Base-by-base conservation (phyloP, 1,140 invertebrate genomes). In the Lepidurus couesii region DNA sequence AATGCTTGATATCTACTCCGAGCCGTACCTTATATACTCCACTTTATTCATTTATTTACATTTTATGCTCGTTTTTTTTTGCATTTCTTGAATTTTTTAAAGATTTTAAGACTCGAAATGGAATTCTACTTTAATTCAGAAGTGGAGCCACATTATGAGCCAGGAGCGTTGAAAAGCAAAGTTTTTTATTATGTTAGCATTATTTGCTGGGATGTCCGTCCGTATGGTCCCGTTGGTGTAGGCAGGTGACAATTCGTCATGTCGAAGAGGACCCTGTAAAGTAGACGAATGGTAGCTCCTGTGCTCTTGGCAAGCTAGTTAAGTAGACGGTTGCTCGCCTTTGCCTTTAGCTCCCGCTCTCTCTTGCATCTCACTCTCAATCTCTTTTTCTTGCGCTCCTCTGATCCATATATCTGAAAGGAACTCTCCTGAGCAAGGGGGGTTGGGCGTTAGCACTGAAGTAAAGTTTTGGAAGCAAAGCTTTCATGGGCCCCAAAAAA, bases 221-320 rank as follows among this genome's bases (percentile, higher is more conserved):
- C 53, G 53, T 65, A 65, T 65, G 53, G 53, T 65, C 53, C 53
- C 21, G 53, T 65, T 65, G 53, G 53, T 65, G 16, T 16, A 65
- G 53, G 53, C 53, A 65, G 53, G 53, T 65, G 53, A 65, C 53
- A 65, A 65, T 65, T 65, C 53, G 53, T 65, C 53, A 65, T 65
- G 53, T 65, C 53, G 53, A 65, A 65, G 6, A 21, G 53, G 53
- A 21, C 53, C 53, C 53, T n/a, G 53, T 65, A 65, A 65, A 65
- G 53, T 65, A 65, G 53, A 65, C 53, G 53, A 65, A 65, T 65
- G 53, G 21, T 65, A 13, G 53, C 53, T 65, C 53, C 53, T 65
- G 21, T 65, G 53, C 53, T 65, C 53, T 65, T 65, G 53, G 53
- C 53, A 65, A 65, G 53, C 53, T 65, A 65, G 53, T 65, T 65